phyloP scores from a whole-genome alignment of 2,113 vertebrate species.

The Rhynchopsitta pachyrhyncha region DNA sequence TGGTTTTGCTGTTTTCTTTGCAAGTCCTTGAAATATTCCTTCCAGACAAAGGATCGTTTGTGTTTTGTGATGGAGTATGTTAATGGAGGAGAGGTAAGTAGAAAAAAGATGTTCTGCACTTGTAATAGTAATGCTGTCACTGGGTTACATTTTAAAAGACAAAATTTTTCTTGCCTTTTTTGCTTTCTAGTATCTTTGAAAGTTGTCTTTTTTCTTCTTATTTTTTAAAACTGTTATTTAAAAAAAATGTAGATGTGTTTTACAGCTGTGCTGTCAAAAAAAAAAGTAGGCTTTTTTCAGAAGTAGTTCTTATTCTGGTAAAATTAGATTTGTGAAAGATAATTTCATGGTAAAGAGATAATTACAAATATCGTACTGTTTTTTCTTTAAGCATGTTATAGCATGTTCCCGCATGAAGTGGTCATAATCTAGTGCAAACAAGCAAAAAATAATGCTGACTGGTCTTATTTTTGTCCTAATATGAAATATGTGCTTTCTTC shows the following conservation, averaged over 20 bases:
- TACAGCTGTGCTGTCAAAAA: neutral
- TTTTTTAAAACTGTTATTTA: neutral
- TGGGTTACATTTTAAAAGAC: neutral
- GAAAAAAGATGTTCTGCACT: neutral
- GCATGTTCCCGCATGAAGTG: neutral
- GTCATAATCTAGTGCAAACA: neutral
- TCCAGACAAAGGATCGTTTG: slow-evolving; percentile 97
- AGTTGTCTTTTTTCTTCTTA: neutral
- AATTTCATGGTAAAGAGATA: neutral
- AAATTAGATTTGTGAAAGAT: neutral
- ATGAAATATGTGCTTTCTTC: neutral
- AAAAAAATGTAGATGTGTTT: neutral
- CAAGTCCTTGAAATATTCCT: slow-evolving; percentile 97
- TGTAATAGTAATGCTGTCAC: neutral
- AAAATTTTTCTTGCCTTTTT: neutral
- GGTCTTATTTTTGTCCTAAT: neutral
- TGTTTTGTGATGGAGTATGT: slow-evolving; percentile 99
- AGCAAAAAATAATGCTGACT: neutral
- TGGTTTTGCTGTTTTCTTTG: slow-evolving; percentile 75
- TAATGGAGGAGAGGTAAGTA: slow-evolving; percentile 94
- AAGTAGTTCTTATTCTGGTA: neutral
- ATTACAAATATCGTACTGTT: neutral
- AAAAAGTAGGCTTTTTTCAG: neutral
- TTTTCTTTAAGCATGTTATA: neutral
- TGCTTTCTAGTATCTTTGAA: neutral